phyloP scores from a whole-genome alignment of 1,140 invertebrate genomes.

The Potamilus streckersoni region DNA sequence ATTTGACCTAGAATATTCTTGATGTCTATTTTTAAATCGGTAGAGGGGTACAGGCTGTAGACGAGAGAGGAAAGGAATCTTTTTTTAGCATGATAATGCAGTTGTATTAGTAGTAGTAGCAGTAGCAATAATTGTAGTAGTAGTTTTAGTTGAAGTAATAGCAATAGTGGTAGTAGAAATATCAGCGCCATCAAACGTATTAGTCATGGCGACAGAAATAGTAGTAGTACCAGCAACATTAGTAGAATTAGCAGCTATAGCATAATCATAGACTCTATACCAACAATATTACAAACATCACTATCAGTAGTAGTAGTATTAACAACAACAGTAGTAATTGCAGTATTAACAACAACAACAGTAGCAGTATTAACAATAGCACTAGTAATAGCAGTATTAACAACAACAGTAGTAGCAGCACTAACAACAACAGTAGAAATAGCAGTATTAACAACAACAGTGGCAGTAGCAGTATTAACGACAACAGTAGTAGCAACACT shows the following conservation, averaged over 20 bases:
- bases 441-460: conserved; percentile 12
- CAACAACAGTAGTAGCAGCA: neutral
- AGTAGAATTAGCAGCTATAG: conserved; percentile 7
- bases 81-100: conserved; percentile 8
- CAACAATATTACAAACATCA: no score
- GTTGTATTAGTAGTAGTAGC: conserved; percentile 20
- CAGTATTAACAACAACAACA: no score
- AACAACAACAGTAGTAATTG: no score
- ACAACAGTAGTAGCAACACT: conserved; percentile 10
- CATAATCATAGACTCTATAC: conserved; percentile 11
- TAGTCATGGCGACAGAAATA: conserved; percentile 27
- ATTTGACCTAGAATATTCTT: no score
- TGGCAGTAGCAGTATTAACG: conserved; percentile 18
- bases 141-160: conserved; percentile 27
- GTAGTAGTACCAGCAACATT: conserved; percentile 18
- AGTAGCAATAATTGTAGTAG: conserved; percentile 12
- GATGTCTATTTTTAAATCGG: no score
- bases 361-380: no score
- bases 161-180: conserved; percentile 26
- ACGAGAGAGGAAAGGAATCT: no score
- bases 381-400: no score
- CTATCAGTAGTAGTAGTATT: no score
- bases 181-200: conserved; percentile 18
- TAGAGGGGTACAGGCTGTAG: no score
- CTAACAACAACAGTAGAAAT: conserved; percentile 19